Conservation (phyloP, 2,888 invertebrate genomes). For the Pyrochroa serraticornis region DNA sequence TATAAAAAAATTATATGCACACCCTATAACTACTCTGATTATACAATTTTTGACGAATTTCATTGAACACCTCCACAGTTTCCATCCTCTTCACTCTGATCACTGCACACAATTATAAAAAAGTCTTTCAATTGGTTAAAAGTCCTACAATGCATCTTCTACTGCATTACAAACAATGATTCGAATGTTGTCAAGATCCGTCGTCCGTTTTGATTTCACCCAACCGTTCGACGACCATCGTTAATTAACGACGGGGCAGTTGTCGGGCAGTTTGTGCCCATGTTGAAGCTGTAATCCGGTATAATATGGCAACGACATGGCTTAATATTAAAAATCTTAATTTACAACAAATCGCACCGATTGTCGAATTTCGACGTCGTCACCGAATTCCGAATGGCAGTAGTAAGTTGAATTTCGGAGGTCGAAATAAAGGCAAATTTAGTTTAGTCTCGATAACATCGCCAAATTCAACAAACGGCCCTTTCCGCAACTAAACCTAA, state of each 20-base stretch:
- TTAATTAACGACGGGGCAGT: constrained; percentile 33
- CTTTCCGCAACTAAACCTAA: constrained; percentile 18
- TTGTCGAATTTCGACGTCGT: constrained; percentile 3
- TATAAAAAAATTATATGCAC: constrained; percentile 41
- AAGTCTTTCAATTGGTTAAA: constrained; percentile 56
- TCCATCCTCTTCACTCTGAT: constrained; percentile 31
- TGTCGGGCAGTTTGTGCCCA: constrained; percentile 34
- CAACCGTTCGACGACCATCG: constrained; percentile 22
- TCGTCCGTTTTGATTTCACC: constrained; percentile 23
- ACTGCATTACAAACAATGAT: constrained; percentile 21
- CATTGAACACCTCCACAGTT: constrained; percentile 21
- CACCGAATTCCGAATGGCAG: constrained; percentile 19
- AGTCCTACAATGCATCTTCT: constrained; percentile 41
- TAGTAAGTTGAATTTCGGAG: constrained; percentile 6
- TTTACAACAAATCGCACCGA: not conserved
- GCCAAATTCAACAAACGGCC: no score
- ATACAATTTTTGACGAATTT: constrained; percentile 34
- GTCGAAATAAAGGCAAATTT: no score
- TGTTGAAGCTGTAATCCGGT: constrained; percentile 29
- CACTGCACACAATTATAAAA: constrained; percentile 55
- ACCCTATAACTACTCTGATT: constrained; percentile 36
- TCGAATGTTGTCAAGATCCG: constrained; percentile 12
- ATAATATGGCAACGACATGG: constrained; percentile 51
- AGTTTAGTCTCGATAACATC: no score
- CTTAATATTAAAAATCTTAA: constrained; percentile 32